Conservation (phyloP, 2,888 invertebrate genomes). For the Chloroclystis v-ata region DNA sequence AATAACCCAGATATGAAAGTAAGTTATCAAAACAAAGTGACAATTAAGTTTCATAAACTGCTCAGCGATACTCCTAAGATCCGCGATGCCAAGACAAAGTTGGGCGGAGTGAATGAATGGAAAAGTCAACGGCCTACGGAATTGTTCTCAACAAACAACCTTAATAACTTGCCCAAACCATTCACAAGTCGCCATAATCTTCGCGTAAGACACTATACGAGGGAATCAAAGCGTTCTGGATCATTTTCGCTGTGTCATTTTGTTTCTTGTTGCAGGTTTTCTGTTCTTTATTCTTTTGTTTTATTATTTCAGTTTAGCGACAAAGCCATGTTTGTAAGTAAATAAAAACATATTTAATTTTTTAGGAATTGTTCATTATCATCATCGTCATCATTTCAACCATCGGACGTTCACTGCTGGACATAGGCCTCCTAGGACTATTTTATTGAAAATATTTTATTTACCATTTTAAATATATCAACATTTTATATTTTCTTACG, state of each 20-base stretch:
- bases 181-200: conserved; percentile 53
- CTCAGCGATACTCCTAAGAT: conserved; percentile 21
- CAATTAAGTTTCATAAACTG: conserved; percentile 19
- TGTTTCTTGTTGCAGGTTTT: neutral
- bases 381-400: no score
- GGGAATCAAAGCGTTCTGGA: conserved; percentile 8
- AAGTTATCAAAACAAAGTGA: conserved; percentile 14
- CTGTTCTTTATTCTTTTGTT: neutral
- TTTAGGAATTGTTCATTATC: no score
- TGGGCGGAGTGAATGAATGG: conserved; percentile 54
- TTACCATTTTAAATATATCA: no score
- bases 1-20: neutral
- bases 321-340: no score
- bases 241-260: conserved; percentile 17
- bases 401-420: no score
- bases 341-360: no score
- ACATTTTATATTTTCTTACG: no score
- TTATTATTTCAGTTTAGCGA: no score
- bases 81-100: conserved; percentile 40
- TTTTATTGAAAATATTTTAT: no score
- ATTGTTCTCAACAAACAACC: conserved; percentile 57
- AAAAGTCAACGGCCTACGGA: conserved; percentile 60
- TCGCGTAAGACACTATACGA: conserved; percentile 27
- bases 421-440: no score
- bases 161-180: conserved; percentile 56